These are phyloP conservation scores for Acipenser oxyrinchus DNA, from an alignment of 2,797 vertebrate species.

Conservation along the genomic window DNA sequence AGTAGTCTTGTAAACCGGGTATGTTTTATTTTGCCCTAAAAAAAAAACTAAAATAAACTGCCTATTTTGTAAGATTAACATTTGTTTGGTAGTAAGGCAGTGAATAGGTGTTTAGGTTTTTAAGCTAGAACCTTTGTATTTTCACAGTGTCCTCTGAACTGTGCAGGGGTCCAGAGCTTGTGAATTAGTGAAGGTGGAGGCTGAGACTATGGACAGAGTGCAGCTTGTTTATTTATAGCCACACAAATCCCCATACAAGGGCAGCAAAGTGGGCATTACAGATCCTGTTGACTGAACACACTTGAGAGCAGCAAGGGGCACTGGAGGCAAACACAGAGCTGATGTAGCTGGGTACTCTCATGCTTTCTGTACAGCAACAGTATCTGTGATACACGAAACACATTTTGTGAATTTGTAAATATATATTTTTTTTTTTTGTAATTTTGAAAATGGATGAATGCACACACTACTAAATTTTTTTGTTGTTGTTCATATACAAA, in stretches of 20 bases:
- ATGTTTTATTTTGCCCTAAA: too few species aligned
- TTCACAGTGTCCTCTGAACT: too few species aligned
- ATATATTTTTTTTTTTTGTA: constrained; percentile 28
- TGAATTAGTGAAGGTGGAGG: too few species aligned
- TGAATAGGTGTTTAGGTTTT: too few species aligned
- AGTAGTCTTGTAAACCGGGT: too few species aligned
- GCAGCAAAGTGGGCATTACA: constrained; percentile 19
- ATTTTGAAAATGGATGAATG: constrained; percentile 23
- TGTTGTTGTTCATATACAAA: constrained; percentile 21
- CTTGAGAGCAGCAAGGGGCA: constrained; percentile 14
- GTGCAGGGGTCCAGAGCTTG: too few species aligned
- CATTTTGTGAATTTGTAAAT: constrained; percentile 37
- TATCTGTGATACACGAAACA: not conserved
- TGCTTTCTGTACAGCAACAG: not conserved
- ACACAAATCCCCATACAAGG: constrained; percentile 24
- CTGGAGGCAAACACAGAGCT: not conserved
- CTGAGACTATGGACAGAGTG: too few species aligned
- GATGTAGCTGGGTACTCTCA: not conserved
- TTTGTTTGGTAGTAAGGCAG: too few species aligned
- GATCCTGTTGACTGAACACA: constrained; percentile 19
- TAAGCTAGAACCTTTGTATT: too few species aligned
- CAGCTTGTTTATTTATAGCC: constrained; percentile 14
- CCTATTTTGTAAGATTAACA: too few species aligned
- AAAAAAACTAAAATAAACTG: too few species aligned
- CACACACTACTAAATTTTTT: constrained; percentile 35